Percentiles rank a stretch among this genome's conserved stretches.
Conservation (phyloP, 2,888 invertebrate genomes). For the Zootermopsis nevadensis region DNA sequence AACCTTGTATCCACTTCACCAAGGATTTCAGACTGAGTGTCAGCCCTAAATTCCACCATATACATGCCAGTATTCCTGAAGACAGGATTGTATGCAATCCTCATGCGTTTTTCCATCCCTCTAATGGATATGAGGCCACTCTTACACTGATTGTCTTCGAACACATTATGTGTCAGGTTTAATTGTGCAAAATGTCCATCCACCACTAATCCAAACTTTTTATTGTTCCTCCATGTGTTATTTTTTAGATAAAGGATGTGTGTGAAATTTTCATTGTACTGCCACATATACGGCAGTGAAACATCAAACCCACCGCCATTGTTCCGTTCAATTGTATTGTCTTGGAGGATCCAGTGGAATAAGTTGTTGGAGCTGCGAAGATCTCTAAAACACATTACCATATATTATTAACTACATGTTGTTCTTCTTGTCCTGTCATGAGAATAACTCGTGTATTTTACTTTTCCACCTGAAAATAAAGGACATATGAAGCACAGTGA, state of each 20-base stretch:
- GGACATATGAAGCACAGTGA: no score
- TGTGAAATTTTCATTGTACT: slow-evolving; percentile 93
- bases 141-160: slow-evolving; percentile 86
- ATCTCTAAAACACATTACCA: slow-evolving; percentile 74
- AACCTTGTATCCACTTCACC: slow-evolving; percentile 86
- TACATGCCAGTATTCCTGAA: slow-evolving; percentile 82
- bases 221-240: slow-evolving; percentile 88
- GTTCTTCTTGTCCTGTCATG: no score
- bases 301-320: slow-evolving; percentile 88
- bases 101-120: slow-evolving; percentile 97
- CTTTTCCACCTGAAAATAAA: no score
- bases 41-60: slow-evolving; percentile 88
- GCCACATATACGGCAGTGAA: slow-evolving; percentile 93
- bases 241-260: slow-evolving; percentile 90
- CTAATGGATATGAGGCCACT: slow-evolving; percentile 81
- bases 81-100: slow-evolving; percentile 83
- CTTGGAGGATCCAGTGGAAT: slow-evolving; percentile 93
- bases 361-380: slow-evolving; percentile 96
- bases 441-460: no score
- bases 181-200: slow-evolving; percentile 90
- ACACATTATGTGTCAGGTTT: slow-evolving; percentile 86
- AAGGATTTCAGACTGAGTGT: slow-evolving; percentile 93
- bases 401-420: no score
- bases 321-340: slow-evolving; percentile 88
- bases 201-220: slow-evolving; percentile 84